Evolutionary conservation across 2,888 invertebrate species (phyloP), one percentile per base, ranked within the genome.

Genomic region (Latrodectus hesperus): DNA sequence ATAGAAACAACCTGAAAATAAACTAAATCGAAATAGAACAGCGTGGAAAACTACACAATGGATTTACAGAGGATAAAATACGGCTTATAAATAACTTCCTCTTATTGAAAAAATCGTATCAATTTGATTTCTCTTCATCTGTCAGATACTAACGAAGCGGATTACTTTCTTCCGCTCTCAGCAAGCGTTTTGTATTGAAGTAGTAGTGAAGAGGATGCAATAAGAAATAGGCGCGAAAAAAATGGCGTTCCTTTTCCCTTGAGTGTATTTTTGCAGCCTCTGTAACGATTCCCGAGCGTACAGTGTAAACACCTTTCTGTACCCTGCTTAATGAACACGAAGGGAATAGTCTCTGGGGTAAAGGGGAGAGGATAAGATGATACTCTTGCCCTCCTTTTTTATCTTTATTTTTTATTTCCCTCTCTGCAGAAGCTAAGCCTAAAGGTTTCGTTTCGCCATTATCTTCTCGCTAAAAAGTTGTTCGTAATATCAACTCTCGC

Each of bases 281-380:
- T 67, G 75, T 81, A 81, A 86, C 76, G 75, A 81, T 72, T 75
- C 81, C 71, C 22, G 38, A 60, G 84, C 84, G 84, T 76, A 77
- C 77, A 76, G 77, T 84, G 84, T 84, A 84, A 84, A 84, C 76
- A 81, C 81, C 86, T 86, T 72, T 81, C 76, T 86, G 86, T 76
- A 86, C 81, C 80, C 75, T 74, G 38, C 81, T 81, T 81, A 81
- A 86, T 86, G 86, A 86, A 81, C 76, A 76, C 75, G 80, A 75
- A 81, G 81, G 86, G 86, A 26, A 67, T 51, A 52, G 76, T 80
- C 81, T 68, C 86, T 16, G 55, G 76, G 81, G 86, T 76, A 72
- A 80, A 70, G 80, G 81, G 79, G 83, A 83, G 77, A 77, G 83
- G 83, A 77, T 84, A 84, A 84, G 84, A 84, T 77, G 84, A 84